Evolutionary conservation across 2,797 vertebrate species (phyloP).

Genomic region (Acanthurus leucopareius): DNA sequence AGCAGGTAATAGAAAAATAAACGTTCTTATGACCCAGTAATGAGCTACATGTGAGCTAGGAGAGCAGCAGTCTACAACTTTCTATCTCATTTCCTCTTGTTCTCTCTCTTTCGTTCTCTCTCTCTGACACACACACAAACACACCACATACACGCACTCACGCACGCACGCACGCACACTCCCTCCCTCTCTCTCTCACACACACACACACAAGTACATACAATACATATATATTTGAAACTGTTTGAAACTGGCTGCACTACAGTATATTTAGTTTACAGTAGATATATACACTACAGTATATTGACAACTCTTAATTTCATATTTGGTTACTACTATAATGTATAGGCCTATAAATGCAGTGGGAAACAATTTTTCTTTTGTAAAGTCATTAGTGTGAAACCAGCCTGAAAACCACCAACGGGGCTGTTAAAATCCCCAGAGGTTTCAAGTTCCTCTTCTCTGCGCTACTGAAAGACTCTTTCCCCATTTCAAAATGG

Average conservation of each 20-base stretch:
- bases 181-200: too few relatives aligned
- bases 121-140: background rate
- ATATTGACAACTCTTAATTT: background rate
- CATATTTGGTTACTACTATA: too few relatives aligned
- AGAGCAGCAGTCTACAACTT: background rate
- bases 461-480: background rate
- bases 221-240: too few relatives aligned
- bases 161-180: background rate
- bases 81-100: constrained; percentile 50
- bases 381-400: background rate
- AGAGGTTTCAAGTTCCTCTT: constrained; percentile 14
- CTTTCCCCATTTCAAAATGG: background rate
- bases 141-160: background rate
- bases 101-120: background rate
- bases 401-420: background rate
- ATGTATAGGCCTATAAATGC: background rate
- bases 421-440: too few relatives aligned
- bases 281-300: too few relatives aligned
- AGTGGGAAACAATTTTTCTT: background rate
- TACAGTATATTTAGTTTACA: too few relatives aligned
- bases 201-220: too few relatives aligned
- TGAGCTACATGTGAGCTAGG: background rate
- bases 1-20: too few relatives aligned
- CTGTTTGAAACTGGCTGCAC: too few relatives aligned
- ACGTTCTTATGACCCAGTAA: background rate